Conservation (phyloP, 1,140 invertebrate genomes). For the Oedothorax gibbosus region DNA sequence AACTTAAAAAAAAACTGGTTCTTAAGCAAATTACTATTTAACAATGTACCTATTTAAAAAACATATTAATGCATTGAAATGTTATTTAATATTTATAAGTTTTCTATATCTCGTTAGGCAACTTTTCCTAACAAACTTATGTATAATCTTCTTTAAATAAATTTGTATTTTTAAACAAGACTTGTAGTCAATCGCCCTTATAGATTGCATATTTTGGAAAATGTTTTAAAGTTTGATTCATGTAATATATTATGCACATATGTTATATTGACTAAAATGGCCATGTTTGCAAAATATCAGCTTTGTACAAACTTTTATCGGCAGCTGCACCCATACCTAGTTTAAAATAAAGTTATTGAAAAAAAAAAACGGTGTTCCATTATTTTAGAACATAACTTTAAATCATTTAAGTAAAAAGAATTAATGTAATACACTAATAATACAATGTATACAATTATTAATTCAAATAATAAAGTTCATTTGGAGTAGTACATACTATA, state of each 20-base stretch:
- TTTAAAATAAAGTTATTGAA: conserved; percentile 25
- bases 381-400: not conserved
- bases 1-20: not conserved
- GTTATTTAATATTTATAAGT: not conserved
- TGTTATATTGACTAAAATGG: conserved; percentile 6
- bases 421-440: too few relatives aligned
- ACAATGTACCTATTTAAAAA: too few relatives aligned
- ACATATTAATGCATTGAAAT: not conserved
- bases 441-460: too few relatives aligned
- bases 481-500: too few relatives aligned
- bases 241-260: conserved; percentile 14
- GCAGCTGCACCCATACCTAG: conserved; percentile 42
- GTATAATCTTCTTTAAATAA: not conserved
- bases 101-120: not conserved
- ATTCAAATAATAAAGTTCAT: too few relatives aligned
- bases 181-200: conserved; percentile 9
- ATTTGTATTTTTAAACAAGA: not conserved
- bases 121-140: not conserved
- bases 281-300: conserved; percentile 23
- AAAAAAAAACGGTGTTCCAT: not conserved
- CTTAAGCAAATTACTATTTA: too few relatives aligned
- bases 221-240: conserved; percentile 14
- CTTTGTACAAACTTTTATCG: conserved; percentile 46
- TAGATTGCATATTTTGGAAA: conserved; percentile 28
- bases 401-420: too few relatives aligned